phyloP scores from a whole-genome alignment of 2,113 vertebrate species.

The Ariopsis seemanni region DNA sequence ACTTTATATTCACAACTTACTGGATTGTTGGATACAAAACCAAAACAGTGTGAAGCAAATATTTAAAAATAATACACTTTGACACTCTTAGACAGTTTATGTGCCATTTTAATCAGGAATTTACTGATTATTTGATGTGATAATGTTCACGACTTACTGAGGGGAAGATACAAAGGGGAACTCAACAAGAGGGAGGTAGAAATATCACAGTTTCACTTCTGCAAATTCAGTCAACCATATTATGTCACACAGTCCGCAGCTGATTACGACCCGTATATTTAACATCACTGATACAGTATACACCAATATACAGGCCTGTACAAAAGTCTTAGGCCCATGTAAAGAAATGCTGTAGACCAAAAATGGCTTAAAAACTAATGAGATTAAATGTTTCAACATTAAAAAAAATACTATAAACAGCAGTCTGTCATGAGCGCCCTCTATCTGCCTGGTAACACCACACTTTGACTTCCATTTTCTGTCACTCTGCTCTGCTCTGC shows the following conservation, averaged over 20 bases:
- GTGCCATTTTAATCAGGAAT: neutral
- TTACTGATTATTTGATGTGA: neutral
- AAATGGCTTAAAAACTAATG: no score
- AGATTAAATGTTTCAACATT: no score
- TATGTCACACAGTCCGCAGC: neutral
- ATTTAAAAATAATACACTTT: neutral
- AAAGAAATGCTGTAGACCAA: no score
- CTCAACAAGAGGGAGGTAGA: neutral
- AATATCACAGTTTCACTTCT: neutral
- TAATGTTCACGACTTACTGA: neutral
- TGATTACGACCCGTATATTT: neutral
- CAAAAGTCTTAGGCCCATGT: no score
- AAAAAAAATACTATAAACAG: no score
- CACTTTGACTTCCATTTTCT: no score
- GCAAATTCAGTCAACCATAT: neutral
- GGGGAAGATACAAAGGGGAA: neutral
- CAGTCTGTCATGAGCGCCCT: no score
- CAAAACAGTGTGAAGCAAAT: neutral
- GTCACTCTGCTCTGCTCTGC: no score
- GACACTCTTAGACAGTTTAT: no score
- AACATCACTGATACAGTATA: neutral
- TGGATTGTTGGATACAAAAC: neutral
- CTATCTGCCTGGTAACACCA: no score
- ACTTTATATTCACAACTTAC: no score
- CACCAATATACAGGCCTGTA: neutral